Evolutionary conservation across 1,140 invertebrate species (phyloP), one percentile per base, ranked within the genome.

Genomic region (Berghia stephanieae): DNA sequence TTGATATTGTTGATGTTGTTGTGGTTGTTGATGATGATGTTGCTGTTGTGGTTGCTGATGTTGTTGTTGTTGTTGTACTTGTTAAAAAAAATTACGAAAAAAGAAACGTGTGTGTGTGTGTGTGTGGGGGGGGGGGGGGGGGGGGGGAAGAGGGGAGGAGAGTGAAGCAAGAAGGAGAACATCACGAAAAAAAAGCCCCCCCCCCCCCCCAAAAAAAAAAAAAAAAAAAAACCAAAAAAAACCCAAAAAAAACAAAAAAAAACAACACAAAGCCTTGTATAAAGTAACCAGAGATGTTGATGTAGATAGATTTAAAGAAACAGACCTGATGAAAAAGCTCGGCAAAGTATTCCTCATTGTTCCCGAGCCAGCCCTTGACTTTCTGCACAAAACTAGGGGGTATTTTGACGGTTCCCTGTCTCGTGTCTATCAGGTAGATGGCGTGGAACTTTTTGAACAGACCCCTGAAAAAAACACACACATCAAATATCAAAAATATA

Each of bases 311-410:
- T 80, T 85, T 83, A 80, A 87, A 85, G 44, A 81, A 44, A 34
- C 81, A 82, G 0, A 83, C 82, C 55, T 83, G 77, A 55, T 84
- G 68, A 75, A 84, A 85, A 21, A 87, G 66, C 27, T 72, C 70
- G 10, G 52, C 27, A 21, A 52, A 72, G 18, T 52, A 38, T 1
- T 80, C 55, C 42, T 84, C 80, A 69, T 85, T 82, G 67, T 84
- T 82, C 5, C 83, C 84, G 1, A 88, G 75, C 86, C 86, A 87
- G 21, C 82, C 80, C 73, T 73, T 84, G 21, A 88, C 85, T 73
- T 87, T 87, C 0, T n/a, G 36, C n/a, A 80, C 77, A 80, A 86
- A 86, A 27, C 80, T 49, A 3, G 76, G 66, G 27, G 85, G 83
- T 40, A 86, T 78, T 0, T 81, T 74, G 2, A 87, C 49, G 36